These are phyloP conservation scores for Lacerta agilis DNA, from an alignment of 2,797 vertebrate species.

Conservation along the genomic window DNA sequence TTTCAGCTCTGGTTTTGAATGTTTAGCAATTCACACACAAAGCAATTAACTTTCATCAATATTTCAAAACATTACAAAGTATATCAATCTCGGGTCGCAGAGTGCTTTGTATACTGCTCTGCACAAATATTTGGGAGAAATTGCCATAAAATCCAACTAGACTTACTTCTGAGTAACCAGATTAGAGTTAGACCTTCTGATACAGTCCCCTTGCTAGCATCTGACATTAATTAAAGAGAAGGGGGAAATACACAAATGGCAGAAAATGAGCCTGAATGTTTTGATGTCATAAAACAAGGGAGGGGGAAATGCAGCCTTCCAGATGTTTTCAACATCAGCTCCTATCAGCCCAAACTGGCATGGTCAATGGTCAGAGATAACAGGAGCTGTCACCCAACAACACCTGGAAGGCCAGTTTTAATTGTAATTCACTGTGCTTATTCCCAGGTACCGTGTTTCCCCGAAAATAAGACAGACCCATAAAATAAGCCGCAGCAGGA, in stretches of 20 bases:
- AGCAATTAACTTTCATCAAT: too few relatives aligned
- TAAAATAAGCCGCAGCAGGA: too few relatives aligned
- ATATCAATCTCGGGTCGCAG: background rate
- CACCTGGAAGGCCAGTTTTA: too few relatives aligned
- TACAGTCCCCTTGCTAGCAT: background rate
- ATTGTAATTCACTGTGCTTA: background rate
- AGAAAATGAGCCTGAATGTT: background rate
- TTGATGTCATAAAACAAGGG: background rate
- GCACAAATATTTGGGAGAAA: background rate
- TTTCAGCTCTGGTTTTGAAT: background rate
- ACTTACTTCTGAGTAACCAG: background rate
- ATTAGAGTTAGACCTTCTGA: background rate
- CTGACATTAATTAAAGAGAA: too few relatives aligned
- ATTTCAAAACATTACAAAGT: background rate
- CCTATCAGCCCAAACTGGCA: too few relatives aligned
- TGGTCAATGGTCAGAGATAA: too few relatives aligned
- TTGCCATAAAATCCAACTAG: too few relatives aligned
- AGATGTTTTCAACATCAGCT: too few relatives aligned
- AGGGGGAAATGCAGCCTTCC: too few relatives aligned
- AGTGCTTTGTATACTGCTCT: background rate
- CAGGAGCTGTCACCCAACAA: too few relatives aligned
- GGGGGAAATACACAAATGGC: background rate
- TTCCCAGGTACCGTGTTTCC: too few relatives aligned
- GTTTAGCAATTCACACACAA: background rate
- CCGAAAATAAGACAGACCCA: too few relatives aligned